phyloP scores from a whole-genome alignment of 2,888 invertebrate species.

The Apoda limacodes region DNA sequence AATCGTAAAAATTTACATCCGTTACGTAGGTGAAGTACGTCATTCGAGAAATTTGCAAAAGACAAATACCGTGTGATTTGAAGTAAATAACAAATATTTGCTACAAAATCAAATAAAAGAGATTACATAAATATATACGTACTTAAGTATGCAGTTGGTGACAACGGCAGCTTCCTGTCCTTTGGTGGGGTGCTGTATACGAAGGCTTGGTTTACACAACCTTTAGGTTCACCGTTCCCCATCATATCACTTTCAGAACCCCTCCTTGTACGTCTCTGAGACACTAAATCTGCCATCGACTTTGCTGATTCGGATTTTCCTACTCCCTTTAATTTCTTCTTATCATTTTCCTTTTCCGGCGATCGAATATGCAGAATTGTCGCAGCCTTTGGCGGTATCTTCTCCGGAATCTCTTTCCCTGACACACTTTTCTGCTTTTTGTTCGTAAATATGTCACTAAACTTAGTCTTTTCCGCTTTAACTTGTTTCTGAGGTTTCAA shows the following conservation, averaged over 20 bases:
- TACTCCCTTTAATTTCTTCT: slow-evolving; percentile 48
- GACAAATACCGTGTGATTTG: too few relatives aligned
- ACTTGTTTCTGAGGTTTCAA: slow-evolving; percentile 47
- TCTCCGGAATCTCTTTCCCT: slow-evolving; percentile 60
- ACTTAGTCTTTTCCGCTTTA: slow-evolving; percentile 56
- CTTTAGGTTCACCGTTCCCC: slow-evolving; percentile 38
- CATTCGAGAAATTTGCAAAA: too few relatives aligned
- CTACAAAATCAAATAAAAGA: too few relatives aligned
- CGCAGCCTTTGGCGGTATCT: slow-evolving; percentile 73
- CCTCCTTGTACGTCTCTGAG: slow-evolving; percentile 40
- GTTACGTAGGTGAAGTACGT: too few relatives aligned
- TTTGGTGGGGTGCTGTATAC: slow-evolving; percentile 65
- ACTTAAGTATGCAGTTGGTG: slow-evolving; percentile 58
- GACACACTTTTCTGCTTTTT: slow-evolving; percentile 57
- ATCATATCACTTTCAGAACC: slow-evolving; percentile 58
- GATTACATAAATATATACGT: too few relatives aligned
- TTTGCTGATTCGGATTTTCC: slow-evolving; percentile 55
- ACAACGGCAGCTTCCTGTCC: slow-evolving; percentile 51
- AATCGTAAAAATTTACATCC: too few relatives aligned
- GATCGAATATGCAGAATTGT: slow-evolving; percentile 71
- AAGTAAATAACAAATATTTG: too few relatives aligned
- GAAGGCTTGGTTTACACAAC: slow-evolving; percentile 57
- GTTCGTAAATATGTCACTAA: slow-evolving; percentile 58
- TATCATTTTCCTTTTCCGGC: slow-evolving; percentile 41
- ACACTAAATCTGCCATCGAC: slow-evolving; percentile 38